Conservation (phyloP, 2,797 vertebrate genomes). For the Botia almorhae region DNA sequence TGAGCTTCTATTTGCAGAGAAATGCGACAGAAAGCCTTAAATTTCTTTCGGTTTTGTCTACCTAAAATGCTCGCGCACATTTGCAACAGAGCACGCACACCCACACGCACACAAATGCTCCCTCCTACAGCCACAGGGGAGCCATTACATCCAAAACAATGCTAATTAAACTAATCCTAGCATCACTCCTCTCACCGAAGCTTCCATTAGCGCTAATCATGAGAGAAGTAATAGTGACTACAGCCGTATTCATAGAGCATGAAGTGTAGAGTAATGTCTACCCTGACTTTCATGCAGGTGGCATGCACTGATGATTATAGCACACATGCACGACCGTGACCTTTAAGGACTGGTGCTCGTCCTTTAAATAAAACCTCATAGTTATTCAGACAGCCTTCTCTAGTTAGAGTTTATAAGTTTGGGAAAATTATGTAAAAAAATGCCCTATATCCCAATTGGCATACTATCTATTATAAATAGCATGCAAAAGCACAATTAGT, state of each 20-base stretch:
- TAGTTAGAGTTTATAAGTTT: constrained; percentile 7
- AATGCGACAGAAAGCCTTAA: constrained; percentile 29
- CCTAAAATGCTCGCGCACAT: constrained; percentile 40
- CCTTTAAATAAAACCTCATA: constrained; percentile 34
- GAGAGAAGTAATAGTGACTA: constrained; percentile 52
- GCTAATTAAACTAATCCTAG: constrained; percentile 63
- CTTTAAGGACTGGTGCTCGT: constrained; percentile 31
- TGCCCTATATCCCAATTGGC: background rate
- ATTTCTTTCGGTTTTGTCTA: constrained; percentile 17
- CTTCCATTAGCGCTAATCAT: constrained; percentile 52
- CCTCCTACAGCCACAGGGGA: constrained; percentile 53
- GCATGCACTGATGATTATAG: constrained; percentile 26
- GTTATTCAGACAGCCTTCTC: constrained; percentile 13
- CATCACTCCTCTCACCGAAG: constrained; percentile 52
- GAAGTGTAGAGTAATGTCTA: constrained; percentile 34
- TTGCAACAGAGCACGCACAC: constrained; percentile 20
- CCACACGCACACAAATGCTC: constrained; percentile 20
- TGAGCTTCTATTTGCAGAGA: constrained; percentile 34
- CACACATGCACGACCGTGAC: constrained; percentile 39
- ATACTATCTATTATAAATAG: background rate
- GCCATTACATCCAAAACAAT: constrained; percentile 61
- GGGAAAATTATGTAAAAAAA: background rate
- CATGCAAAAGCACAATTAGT: background rate
- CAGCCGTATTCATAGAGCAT: constrained; percentile 44
- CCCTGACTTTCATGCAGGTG: constrained; percentile 44